phyloP scores from a whole-genome alignment of 1,140 invertebrate species.

The Contarinia nasturtii region DNA sequence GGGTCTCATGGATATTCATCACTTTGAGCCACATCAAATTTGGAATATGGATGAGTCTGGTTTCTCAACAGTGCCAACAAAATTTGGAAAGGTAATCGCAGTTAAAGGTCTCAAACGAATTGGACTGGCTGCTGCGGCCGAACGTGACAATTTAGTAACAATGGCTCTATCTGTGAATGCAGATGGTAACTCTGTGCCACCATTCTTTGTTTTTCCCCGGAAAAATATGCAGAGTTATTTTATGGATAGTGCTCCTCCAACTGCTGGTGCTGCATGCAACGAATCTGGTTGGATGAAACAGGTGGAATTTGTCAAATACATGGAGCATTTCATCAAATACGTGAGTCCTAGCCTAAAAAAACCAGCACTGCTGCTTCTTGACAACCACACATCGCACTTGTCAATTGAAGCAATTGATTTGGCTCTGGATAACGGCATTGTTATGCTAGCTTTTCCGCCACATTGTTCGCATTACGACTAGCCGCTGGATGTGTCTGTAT shows the following conservation, averaged over 20 bases:
- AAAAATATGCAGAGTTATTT: slow-evolving; percentile 15
- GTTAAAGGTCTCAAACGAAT: slow-evolving; percentile 13
- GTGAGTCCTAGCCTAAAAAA: slow-evolving; percentile 10
- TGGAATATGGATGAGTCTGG: slow-evolving; percentile 23
- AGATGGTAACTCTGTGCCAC: slow-evolving; percentile 14
- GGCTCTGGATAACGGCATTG: slow-evolving; percentile 15
- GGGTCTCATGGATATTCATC: neutral
- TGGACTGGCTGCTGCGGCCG: slow-evolving; percentile 12
- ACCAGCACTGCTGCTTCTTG: slow-evolving; percentile 17
- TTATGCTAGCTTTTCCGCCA: slow-evolving; percentile 25
- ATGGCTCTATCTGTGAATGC: slow-evolving; percentile 14
- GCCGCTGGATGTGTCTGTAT: slow-evolving; percentile 26
- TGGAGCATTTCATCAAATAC: slow-evolving; percentile 21
- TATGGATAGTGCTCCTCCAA: slow-evolving; percentile 17
- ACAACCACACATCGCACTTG: slow-evolving; percentile 23
- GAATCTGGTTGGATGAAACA: slow-evolving; percentile 17
- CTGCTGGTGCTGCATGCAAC: slow-evolving; percentile 12
- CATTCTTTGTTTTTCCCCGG: slow-evolving; percentile 19
- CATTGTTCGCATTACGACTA: slow-evolving; percentile 27
- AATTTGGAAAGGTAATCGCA: slow-evolving; percentile 16
- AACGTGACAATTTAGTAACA: slow-evolving; percentile 19
- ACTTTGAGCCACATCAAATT: slow-evolving; percentile 6
- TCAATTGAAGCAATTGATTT: slow-evolving; percentile 18
- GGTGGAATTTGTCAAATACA: slow-evolving; percentile 15
- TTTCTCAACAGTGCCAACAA: slow-evolving; percentile 17